These are phyloP conservation scores for Coregonus ussuriensis DNA, from an alignment of 2,797 vertebrate species.

Conservation along the genomic window DNA sequence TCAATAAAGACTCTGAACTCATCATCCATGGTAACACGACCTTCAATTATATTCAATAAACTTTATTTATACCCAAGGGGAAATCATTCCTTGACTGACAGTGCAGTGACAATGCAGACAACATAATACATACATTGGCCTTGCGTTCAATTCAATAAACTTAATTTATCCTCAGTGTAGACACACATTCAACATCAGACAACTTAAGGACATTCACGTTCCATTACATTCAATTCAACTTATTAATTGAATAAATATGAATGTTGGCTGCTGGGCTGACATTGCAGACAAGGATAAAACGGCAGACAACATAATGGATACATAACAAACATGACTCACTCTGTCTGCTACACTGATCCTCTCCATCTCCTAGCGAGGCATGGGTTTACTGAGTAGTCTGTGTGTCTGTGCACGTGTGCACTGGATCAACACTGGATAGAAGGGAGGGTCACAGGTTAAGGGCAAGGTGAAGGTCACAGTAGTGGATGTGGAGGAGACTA, in stretches of 20 bases:
- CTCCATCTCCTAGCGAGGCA: no score
- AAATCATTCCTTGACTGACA: neutral
- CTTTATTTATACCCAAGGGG: neutral
- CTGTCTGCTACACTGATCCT: neutral
- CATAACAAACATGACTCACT: neutral
- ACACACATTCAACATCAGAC: no score
- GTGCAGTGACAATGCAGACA: neutral
- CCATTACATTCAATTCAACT: no score
- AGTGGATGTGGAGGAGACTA: constrained; percentile 16
- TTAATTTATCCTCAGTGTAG: no score
- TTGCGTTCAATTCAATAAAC: neutral
- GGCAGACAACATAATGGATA: neutral
- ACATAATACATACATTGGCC: neutral
- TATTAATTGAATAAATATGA: no score
- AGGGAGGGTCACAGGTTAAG: constrained; percentile 53
- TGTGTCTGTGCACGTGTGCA: neutral
- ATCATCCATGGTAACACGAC: constrained; percentile 89
- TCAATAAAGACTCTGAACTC: constrained; percentile 98
- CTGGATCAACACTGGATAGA: constrained; percentile 51
- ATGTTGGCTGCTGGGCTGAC: neutral
- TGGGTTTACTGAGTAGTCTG: neutral
- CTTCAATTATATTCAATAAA: neutral
- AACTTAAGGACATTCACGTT: no score
- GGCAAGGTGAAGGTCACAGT: constrained; percentile 46
- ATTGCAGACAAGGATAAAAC: neutral